These are phyloP conservation scores for Phallusia fumigata DNA, from an alignment of 23 tunicate genomes.

Conservation along the genomic window DNA sequence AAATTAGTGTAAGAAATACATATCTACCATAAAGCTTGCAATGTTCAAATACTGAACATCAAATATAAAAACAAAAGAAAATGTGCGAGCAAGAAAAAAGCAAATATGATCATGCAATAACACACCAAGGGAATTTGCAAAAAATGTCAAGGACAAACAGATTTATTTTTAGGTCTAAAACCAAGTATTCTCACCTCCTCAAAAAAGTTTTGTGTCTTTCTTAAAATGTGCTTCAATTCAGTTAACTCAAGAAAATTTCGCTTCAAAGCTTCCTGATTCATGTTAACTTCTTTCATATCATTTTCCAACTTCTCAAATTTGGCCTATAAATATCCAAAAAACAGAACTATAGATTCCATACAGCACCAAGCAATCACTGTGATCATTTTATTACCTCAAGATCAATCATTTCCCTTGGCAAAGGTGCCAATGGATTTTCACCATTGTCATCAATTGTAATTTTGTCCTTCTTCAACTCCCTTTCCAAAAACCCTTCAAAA, in stretches of 20 bases:
- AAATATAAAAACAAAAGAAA: no score
- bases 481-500: background rate
- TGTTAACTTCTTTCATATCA: conserved; percentile 88
- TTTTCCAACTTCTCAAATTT: conserved; percentile 81
- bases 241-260: conserved; percentile 85
- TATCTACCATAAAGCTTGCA: no score
- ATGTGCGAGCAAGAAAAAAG: no score
- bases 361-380: background rate
- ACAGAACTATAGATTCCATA: background rate
- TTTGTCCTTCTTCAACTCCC: conserved; percentile 44
- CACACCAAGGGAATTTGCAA: no score
- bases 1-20: no score
- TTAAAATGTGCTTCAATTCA: conserved; percentile 86
- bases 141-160: no score
- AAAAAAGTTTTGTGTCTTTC: conserved; percentile 93
- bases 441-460: conserved; percentile 54
- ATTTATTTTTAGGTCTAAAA: no score
- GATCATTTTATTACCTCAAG: conserved; percentile 28
- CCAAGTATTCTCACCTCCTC: conserved; percentile 70
- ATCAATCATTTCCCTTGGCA: conserved; percentile 66
- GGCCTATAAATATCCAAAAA: conserved; percentile 28
- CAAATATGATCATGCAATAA: no score
- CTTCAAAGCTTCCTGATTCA: conserved; percentile 79
- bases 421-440: conserved; percentile 69
- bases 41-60: no score